Evolutionary conservation across 1,140 invertebrate genomes (phyloP), one percentile per base, ranked within the genome.

Genomic region (Calephelis nemesis): DNA sequence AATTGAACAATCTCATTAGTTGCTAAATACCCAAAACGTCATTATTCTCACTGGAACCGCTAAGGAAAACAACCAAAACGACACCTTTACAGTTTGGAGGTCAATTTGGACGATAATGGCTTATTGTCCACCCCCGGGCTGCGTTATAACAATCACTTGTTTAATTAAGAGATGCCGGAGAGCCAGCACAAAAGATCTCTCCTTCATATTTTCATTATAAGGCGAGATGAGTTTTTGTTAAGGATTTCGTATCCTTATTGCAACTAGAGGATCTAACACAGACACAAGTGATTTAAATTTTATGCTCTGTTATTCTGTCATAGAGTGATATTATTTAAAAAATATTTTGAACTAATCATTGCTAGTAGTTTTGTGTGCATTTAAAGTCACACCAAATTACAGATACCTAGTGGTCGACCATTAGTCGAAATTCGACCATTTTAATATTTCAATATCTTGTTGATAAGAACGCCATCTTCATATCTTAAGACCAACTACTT

Each of bases 151-250:
- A 74, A 79, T 77, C 78, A 74, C 77, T 77, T 76, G 80, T 79
- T 84, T 83, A 85, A 85, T 85, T 85, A 85, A 83, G 73, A 71
- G 72, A 67, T 70, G 71, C 73, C 75, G 62, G 69, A 69, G 52
- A 54, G 8, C 15, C 52, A 0, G 52, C 62, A 63, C 45, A 63
- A 45, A 63, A 63, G 40, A 63, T 15, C 39, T 47, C 40, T 19
- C 11, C 6, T 15, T 52, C 13, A 54, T 54, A 54, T 54, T 54
- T 54, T 54, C 19, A 54, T 54, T 54, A 54, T 19, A 54, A 19
- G 52, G 15, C 12, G 45, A 63, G 47, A 63, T 63, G 62, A 47
- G 62, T 63, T 63, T 63, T 47, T 47, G 19, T 63, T 54, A 10
- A 54, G 52, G 11, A 63, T 45, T 45, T 47, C n/a, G 15, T 47